Evolutionary conservation across 2,888 invertebrate genomes (phyloP), one percentile per base, ranked within the genome.

Genomic region (Polydrusus pterygomalis): DNA sequence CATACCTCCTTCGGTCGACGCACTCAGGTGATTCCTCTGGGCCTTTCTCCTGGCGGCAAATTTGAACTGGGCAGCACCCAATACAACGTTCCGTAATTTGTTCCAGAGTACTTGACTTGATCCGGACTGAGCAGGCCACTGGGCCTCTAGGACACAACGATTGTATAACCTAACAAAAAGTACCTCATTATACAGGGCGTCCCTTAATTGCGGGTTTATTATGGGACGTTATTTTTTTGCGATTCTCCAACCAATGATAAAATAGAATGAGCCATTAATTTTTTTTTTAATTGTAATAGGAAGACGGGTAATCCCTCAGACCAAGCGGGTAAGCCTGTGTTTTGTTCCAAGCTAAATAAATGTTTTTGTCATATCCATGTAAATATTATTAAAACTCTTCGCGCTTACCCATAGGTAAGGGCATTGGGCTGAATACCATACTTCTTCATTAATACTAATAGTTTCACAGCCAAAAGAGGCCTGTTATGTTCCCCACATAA

Each of bases 341-440:
- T n/a, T n/a, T n/a, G n/a, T n/a, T n/a, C n/a, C n/a, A n/a, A n/a
- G n/a, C n/a, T n/a, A n/a, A n/a, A n/a, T n/a, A n/a, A n/a, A n/a
- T n/a, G n/a, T n/a, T n/a, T n/a, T n/a, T n/a, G n/a, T n/a, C n/a
- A n/a, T n/a, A n/a, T n/a, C n/a, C n/a, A 30, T 30, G 9, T 13
- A 70, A 2, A 60, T 8, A 43, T 13, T 13, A 43, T 43, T n/a
- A 43, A 43, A 25, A 25, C 25, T 6, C n/a, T 11, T 18, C 38
- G 20, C 17, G 87, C 86, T 87, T 88, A 94, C 82, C 99, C 99
- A 84, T 99, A 99, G 0, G 99, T 99, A 67, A 99, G 92, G 10
- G 99, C 99, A 87, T 99, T 99, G 0, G 98, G 98, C 84, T 97
- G 96, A 47, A 99, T 91, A 0, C 97, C 97, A 47, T 94, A 94